Evolutionary conservation across 1,140 invertebrate species (phyloP), one percentile per base, ranked within the genome.

Genomic region (Drosophila tsacasi): DNA sequence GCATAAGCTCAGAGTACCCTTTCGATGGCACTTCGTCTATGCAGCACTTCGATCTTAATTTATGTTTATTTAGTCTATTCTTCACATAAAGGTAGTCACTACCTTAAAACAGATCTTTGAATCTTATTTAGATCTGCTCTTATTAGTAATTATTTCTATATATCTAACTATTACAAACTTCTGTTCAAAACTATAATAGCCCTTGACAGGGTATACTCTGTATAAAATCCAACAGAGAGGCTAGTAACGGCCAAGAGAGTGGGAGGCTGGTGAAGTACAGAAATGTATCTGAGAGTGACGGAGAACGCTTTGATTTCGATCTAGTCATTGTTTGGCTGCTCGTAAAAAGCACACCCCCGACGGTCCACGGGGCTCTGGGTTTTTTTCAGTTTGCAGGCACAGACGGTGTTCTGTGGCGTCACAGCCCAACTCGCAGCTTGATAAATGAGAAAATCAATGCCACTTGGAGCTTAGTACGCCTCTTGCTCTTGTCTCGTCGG

Each of bases 401-500:
- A 55, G 54, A 55, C 23, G 54, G 54, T 37, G 32, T n/a, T 61
- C 37, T 63, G 78, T 80, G 78, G 77, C 78, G 78, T 80, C 77
- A 80, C 69, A 61, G 44, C 42, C 76, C 42, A 63, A 77, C 52
- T 76, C 30, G 32, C 71, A 79, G 78, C 54, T 76, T 90, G 86
- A 90, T 90, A 90, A 85, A 90, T 90, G 85, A 90, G 82, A 79
- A 91, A 90, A 90, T 76, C 85, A 71, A 76, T 76, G 76, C 65
- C 66, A 81, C 55, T 68, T 58, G 21, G 62, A 79, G 78, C 72
- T 90, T 90, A 90, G 85, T 90, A 90, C 72, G 72, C 59, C 61
- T 82, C 79, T 64, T 79, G 86, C 83, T 83, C 68, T 89, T 63
- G 83, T 79, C 83, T 69, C 32, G 66, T 42, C 61, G 61, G 81